Evolutionary conservation across 2,888 invertebrate genomes (phyloP).

Genomic region (Anthrax anthrax): DNA sequence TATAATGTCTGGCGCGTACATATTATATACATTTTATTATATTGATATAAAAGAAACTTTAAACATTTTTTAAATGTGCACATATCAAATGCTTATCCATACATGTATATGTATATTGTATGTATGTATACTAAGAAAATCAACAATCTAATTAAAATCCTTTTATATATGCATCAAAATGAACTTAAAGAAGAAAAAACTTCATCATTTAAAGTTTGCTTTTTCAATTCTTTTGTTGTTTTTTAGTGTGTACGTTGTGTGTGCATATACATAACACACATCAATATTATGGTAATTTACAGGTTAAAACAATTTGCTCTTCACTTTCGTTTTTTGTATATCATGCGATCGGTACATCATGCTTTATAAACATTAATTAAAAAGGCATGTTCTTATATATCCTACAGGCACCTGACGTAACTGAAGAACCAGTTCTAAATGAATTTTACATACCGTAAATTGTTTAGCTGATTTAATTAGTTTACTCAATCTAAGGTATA

Average conservation of each 20-base stretch:
- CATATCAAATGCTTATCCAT: no score
- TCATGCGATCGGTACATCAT: neutral
- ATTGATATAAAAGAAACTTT: no score
- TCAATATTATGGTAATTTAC: constrained; percentile 8
- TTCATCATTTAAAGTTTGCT: neutral
- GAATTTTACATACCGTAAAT: constrained; percentile 16
- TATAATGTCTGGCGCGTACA: no score
- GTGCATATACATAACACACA: neutral
- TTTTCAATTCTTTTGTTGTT: neutral
- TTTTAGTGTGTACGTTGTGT: no score
- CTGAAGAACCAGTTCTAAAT: constrained; percentile 11
- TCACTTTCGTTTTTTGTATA: constrained; percentile 2
- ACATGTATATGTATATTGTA: no score
- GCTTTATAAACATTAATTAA: constrained; percentile 9
- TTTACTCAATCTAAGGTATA: constrained; percentile 3
- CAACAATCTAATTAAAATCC: constrained; percentile 4
- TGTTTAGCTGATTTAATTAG: constrained; percentile 16
- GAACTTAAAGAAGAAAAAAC: neutral
- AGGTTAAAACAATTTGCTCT: constrained; percentile 12
- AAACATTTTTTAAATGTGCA: no score
- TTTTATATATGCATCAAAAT: neutral
- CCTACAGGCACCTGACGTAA: constrained; percentile 2
- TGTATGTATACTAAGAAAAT: neutral
- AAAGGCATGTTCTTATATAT: constrained; percentile 8
- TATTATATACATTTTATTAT: no score